A percentile compares a stretch with the other conserved stretches of the same genome.
These are phyloP conservation scores for Hyalella azteca DNA, from an alignment of 2,888 invertebrate genomes.

Conservation along the genomic window DNA sequence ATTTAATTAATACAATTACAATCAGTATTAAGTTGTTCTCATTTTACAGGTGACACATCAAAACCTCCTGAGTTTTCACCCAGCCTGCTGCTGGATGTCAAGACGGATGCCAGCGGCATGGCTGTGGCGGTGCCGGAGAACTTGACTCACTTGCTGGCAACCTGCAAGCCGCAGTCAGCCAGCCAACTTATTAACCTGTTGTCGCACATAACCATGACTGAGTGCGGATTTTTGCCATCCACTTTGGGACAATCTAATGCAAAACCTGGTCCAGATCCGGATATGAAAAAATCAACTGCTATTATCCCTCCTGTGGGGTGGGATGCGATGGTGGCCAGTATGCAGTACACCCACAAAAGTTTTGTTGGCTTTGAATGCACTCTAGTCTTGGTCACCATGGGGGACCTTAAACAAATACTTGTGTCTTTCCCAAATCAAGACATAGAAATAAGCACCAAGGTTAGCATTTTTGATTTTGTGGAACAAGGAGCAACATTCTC, in stretches of 20 bases:
- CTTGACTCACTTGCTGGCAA: neutral
- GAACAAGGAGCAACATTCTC: neutral
- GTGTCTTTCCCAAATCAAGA: conserved; percentile 52
- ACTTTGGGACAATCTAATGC: neutral
- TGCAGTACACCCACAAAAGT: conserved; percentile 42
- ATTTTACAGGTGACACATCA: neutral
- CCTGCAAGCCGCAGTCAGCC: conserved; percentile 25
- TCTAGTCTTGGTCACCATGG: conserved; percentile 52
- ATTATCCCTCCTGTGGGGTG: conserved; percentile 42
- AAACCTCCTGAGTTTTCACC: neutral
- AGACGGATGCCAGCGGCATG: neutral
- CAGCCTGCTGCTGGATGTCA: neutral
- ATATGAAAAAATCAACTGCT: neutral
- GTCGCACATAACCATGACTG: conserved; percentile 52
- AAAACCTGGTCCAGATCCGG: neutral
- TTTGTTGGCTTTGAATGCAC: conserved; percentile 44
- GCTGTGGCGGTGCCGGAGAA: neutral
- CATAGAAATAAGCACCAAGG: conserved; percentile 44
- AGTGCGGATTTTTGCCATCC: conserved; percentile 43
- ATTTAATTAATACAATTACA: too few relatives aligned
- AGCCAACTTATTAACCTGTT: conserved; percentile 50
- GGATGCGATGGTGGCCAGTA: conserved; percentile 47
- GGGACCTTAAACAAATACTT: conserved; percentile 50
- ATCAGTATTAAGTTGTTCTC: too few relatives aligned
- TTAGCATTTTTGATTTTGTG: conserved; percentile 43